phyloP scores from a whole-genome alignment of 2,888 invertebrate genomes.

The Scaptodrosophila latifasciaeformis region DNA sequence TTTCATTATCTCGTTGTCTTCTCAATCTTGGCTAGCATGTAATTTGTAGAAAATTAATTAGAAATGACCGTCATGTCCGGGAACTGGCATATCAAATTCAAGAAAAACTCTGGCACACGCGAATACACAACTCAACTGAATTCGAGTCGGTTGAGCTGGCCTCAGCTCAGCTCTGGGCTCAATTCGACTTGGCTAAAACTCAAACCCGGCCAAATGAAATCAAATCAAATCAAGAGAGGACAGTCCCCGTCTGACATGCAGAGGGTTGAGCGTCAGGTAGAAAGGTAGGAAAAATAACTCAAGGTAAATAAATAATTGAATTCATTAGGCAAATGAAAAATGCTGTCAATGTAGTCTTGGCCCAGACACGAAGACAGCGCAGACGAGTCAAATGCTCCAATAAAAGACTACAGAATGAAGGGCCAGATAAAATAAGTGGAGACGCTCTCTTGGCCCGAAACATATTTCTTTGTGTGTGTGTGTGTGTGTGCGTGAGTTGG shows the following conservation, averaged over 20 bases:
- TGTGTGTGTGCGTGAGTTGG: slow-evolving; percentile 1
- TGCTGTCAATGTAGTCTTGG: slow-evolving; percentile 57
- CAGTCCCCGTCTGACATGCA: slow-evolving; percentile 13
- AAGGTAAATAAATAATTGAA: slow-evolving; percentile 73
- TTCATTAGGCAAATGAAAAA: slow-evolving; percentile 73
- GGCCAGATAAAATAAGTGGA: too few species aligned
- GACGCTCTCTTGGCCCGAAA: slow-evolving; percentile 35
- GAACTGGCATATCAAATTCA: slow-evolving; percentile 35
- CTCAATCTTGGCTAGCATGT: slow-evolving; percentile 30
- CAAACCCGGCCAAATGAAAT: too few species aligned
- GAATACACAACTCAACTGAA: too few species aligned
- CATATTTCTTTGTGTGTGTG: slow-evolving; percentile 21
- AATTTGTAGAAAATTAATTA: slow-evolving; percentile 65
- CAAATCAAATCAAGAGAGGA: slow-evolving; percentile 34
- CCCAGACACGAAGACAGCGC: slow-evolving; percentile 14
- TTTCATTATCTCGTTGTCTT: too few species aligned
- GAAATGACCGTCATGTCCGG: slow-evolving; percentile 39
- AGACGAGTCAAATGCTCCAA: too few species aligned
- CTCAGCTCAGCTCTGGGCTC: too few species aligned
- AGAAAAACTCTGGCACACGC: slow-evolving; percentile 35
- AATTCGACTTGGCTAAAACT: too few species aligned
- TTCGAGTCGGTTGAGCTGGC: too few species aligned
- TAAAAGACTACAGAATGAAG: too few species aligned
- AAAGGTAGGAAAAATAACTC: slow-evolving; percentile 42
- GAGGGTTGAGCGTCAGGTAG: slow-evolving; percentile 3